These are phyloP conservation scores for Eunapius fragilis DNA, from an alignment of 37 sponge, comb jelly and placozoan genomes.

Conservation along the genomic window DNA sequence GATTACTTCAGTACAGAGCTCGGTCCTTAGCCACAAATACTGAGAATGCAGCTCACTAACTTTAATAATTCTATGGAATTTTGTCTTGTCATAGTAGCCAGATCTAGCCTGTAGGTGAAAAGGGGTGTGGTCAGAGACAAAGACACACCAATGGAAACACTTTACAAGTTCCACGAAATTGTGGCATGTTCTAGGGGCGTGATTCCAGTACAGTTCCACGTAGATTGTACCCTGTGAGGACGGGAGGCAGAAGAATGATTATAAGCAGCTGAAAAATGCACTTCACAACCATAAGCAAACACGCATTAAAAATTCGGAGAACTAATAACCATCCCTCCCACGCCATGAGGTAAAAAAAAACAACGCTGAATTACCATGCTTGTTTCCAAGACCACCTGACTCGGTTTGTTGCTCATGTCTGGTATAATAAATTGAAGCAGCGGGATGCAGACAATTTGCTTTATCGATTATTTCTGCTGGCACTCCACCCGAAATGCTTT, in stretches of 20 bases:
- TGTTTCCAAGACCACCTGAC: slow-evolving; percentile 72
- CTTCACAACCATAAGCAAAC: background rate
- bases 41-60: slow-evolving; percentile 36
- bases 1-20: background rate
- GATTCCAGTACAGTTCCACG: slow-evolving; percentile 95
- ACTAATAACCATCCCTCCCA: background rate
- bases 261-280: background rate
- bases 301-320: background rate
- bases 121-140: background rate
- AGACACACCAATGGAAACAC: background rate
- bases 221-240: slow-evolving; percentile 75
- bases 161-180: slow-evolving; percentile 91
- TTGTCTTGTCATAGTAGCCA: slow-evolving; percentile 90
- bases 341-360: background rate
- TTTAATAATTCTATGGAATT: slow-evolving; percentile 95
- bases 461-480: slow-evolving; percentile 1
- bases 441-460: background rate
- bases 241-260: background rate
- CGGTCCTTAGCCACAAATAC: background rate
- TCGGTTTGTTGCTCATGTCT: slow-evolving; percentile 31
- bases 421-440: too few species aligned
- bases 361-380: slow-evolving; percentile 59
- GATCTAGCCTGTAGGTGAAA: slow-evolving; percentile 47
- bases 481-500: background rate
- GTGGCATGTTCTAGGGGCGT: slow-evolving; percentile 92